Evolutionary conservation across 2,797 vertebrate genomes (phyloP), one percentile per base, ranked within the genome.

Genomic region (Phrynocephalus vlangalii): DNA sequence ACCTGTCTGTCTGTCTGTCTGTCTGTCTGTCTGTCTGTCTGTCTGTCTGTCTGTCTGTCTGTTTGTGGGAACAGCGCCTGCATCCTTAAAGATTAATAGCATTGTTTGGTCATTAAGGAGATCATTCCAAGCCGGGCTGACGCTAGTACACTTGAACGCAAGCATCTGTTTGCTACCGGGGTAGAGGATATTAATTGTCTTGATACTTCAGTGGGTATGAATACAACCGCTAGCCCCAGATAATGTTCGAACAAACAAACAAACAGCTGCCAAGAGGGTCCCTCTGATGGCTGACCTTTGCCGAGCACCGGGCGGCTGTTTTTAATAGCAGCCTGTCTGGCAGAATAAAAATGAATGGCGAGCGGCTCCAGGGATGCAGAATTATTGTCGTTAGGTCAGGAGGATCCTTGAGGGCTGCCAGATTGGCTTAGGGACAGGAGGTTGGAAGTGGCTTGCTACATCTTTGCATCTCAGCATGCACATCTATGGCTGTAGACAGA

Each of bases 151-250:
- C 96, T 96, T 85, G 87, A 95, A 92, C 92, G 91, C 93, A 94
- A 96, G 95, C 96, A 97, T 97, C 95, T 96, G 96, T 95, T 96
- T 96, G 96, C 96, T 94, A 94, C 96, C 94, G 96, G 96, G 96
- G 96, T 96, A 97, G 93, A 95, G 83, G 93, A 93, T 97, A 96
- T 96, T 97, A 97, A 96, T 96, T 96, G 96, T 96, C 92, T 85
- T 94, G 95, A 52, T 95, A 95, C 95, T 96, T 96, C 96, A 95
- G 84, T 94, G 96, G 95, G 94, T 95, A 95, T 96, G 97, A 96
- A 97, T 96, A 96, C 96, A 96, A 95, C n/a, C 95, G 92, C 90
- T 95, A 93, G 77, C 82, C 96, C 95, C 88, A 95, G 96, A 96
- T 97, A 96, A 96, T 94, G 95, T 95, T 95, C 95, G 95, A 94